These are phyloP conservation scores for zebrafish (Danio rerio) DNA, from an alignment of 2,113 vertebrate genomes.

Conservation along the genomic window GRCz12tu NC_133199.1:37086501-37087000, in stretches of 20 bases:
- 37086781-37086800: not conserved
- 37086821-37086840: not conserved
- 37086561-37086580: slow-evolving; percentile 70
- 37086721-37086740: not conserved
- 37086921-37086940: not conserved
- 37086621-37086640: slow-evolving; percentile 70
- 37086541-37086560: slow-evolving; percentile 55
- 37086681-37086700: slow-evolving; percentile 60
- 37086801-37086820: not conserved
- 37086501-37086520: slow-evolving; percentile 57
- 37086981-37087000: not conserved
- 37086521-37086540: slow-evolving; percentile 52
- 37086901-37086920: not conserved
- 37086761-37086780: too few species aligned
- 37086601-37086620: slow-evolving; percentile 70
- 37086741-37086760: too few species aligned
- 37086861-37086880: slow-evolving; percentile 11
- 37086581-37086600: slow-evolving; percentile 61
- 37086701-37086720: slow-evolving; percentile 10
- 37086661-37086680: slow-evolving; percentile 70
- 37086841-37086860: not conserved
- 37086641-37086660: slow-evolving; percentile 74
- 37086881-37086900: not conserved
- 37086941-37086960: slow-evolving; percentile 2
- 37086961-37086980: not conserved